phyloP scores from a whole-genome alignment of 2,797 vertebrate genomes.

The Sciurus carolinensis region DNA sequence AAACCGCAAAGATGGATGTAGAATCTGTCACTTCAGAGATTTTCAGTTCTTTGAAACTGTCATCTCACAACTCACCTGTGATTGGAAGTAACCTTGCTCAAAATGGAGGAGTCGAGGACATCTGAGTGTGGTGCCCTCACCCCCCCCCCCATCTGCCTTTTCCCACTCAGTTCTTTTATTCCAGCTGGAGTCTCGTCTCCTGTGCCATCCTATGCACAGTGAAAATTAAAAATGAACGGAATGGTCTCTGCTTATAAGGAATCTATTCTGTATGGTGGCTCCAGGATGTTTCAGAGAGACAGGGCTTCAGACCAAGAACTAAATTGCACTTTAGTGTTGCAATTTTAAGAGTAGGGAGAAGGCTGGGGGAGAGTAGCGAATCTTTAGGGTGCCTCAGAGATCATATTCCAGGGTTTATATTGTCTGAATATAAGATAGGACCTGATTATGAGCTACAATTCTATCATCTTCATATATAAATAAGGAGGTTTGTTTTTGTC shows the following conservation, averaged over 20 bases:
- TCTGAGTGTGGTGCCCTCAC: background rate
- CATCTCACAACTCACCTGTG: background rate
- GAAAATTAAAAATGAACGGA: background rate
- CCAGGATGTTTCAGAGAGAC: background rate
- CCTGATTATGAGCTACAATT: background rate
- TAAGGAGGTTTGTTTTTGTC: background rate
- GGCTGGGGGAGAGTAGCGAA: background rate
- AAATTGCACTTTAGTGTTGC: background rate
- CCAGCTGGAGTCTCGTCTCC: background rate
- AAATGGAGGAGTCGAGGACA: background rate
- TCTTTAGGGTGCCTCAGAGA: background rate
- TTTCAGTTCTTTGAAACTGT: constrained; percentile 28
- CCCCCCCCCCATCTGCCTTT: background rate
- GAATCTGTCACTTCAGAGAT: constrained; percentile 40
- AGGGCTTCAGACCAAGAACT: background rate
- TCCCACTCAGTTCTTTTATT: background rate
- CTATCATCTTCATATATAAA: background rate
- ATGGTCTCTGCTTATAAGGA: background rate
- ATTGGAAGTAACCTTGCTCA: background rate
- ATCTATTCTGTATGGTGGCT: background rate
- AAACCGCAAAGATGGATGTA: background rate
- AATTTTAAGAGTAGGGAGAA: background rate
- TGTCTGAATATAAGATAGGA: background rate
- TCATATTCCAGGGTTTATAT: background rate
- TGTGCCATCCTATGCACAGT: accelerated